Conservation (phyloP, 2,888 invertebrate species). For the Lochmaea capreae region DNA sequence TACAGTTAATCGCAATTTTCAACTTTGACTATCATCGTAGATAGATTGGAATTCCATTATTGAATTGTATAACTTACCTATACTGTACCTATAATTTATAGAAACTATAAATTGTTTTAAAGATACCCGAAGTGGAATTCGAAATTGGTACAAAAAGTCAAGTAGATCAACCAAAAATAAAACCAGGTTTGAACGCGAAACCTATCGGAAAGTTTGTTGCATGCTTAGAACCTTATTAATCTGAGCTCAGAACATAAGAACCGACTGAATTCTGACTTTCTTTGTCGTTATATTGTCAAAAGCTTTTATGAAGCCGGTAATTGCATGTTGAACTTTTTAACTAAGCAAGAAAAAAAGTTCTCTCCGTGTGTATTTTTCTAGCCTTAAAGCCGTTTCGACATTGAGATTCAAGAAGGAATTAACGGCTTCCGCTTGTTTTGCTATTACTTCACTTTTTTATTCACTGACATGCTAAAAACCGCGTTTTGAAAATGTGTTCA, state of each 20-base stretch:
- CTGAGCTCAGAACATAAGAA: neutral
- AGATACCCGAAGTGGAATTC: too few species aligned
- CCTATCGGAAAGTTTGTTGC: slow-evolving; percentile 1
- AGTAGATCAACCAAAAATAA: neutral
- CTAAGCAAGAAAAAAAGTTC: neutral
- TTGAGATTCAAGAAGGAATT: neutral
- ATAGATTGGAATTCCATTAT: too few species aligned
- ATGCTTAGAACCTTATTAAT: neutral
- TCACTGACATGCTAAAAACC: too few species aligned
- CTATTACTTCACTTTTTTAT: neutral
- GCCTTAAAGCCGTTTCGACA: neutral
- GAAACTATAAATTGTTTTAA: too few species aligned
- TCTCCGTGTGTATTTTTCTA: neutral
- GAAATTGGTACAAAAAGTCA: too few species aligned
- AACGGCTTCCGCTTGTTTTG: neutral
- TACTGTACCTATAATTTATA: too few species aligned
- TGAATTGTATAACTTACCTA: too few species aligned
- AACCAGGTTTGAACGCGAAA: neutral
- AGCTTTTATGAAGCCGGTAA: neutral
- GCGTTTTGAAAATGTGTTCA: too few species aligned
- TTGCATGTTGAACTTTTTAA: neutral
- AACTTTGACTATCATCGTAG: slow-evolving; percentile 43
- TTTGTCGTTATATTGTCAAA: neutral
- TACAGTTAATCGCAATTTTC: slow-evolving; percentile 61
- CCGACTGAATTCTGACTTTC: neutral